These are phyloP conservation scores for Oceanodroma tethys DNA, from an alignment of 2,113 vertebrate genomes.

Conservation along the genomic window DNA sequence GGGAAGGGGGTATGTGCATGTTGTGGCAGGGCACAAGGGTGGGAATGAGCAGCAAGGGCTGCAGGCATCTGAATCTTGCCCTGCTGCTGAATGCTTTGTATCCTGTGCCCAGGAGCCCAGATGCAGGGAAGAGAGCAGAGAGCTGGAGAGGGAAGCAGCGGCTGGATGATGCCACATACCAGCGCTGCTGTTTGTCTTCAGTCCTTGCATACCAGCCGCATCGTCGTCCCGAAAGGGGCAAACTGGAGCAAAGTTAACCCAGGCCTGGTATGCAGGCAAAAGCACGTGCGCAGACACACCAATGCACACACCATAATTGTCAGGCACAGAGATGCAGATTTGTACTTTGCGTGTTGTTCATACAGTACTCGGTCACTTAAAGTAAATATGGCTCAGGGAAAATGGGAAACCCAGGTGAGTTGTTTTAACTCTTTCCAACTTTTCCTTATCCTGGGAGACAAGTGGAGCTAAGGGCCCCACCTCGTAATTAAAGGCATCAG, in stretches of 20 bases:
- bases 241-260: not conserved
- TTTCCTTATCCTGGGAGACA: not conserved
- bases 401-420: not conserved
- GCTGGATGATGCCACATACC: not conserved
- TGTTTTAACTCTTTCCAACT: not conserved
- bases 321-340: not conserved
- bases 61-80: not conserved
- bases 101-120: not conserved
- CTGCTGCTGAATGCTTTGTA: not conserved
- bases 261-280: not conserved
- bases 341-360: not conserved
- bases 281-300: not conserved
- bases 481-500: not conserved
- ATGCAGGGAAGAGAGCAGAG: not conserved
- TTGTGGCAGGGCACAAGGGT: not conserved
- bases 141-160: not conserved
- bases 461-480: not conserved
- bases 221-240: not conserved
- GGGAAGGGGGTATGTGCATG: fast-evolving
- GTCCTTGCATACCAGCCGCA: not conserved
- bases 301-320: fast-evolving
- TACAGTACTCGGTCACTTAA: not conserved
- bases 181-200: not conserved
- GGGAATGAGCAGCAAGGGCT: not conserved
- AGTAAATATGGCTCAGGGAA: not conserved